phyloP scores from a whole-genome alignment of 2,888 invertebrate species.

The Prosapia bicincta region DNA sequence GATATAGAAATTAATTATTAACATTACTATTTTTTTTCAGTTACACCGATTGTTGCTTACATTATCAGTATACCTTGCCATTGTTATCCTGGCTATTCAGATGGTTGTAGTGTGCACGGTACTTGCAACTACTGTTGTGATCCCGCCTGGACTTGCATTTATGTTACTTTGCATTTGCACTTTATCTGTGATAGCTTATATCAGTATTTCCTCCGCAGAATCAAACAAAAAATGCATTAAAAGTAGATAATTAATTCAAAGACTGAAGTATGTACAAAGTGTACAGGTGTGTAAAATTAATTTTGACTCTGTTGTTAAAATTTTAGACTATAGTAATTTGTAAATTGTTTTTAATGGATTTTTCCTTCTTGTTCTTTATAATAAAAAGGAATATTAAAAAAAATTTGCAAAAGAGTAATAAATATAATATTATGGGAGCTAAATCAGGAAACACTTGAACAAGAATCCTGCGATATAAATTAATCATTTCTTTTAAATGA shows the following conservation, averaged over 20 bases:
- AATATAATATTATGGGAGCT: too few species aligned
- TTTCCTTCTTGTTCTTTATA: too few species aligned
- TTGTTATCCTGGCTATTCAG: not conserved
- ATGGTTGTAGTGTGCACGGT: not conserved
- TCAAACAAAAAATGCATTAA: not conserved
- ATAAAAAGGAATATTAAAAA: too few species aligned
- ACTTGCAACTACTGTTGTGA: not conserved
- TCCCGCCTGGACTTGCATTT: not conserved
- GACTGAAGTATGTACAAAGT: not conserved
- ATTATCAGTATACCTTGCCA: not conserved
- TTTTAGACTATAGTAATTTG: not conserved
- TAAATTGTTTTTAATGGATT: too few species aligned
- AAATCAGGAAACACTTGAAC: too few species aligned
- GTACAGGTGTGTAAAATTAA: not conserved
- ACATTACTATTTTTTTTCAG: not conserved
- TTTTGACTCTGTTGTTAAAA: not conserved
- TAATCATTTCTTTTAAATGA: too few species aligned
- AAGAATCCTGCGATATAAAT: too few species aligned
- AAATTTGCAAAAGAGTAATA: too few species aligned
- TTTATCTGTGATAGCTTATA: not conserved
- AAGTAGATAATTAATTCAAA: too few species aligned
- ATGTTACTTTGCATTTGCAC: not conserved
- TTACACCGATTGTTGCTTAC: not conserved
- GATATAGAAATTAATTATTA: too few species aligned
- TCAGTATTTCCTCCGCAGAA: not conserved